Conservation (phyloP, 2,113 vertebrate species). For the Cyphomyrus discorhynchus region DNA sequence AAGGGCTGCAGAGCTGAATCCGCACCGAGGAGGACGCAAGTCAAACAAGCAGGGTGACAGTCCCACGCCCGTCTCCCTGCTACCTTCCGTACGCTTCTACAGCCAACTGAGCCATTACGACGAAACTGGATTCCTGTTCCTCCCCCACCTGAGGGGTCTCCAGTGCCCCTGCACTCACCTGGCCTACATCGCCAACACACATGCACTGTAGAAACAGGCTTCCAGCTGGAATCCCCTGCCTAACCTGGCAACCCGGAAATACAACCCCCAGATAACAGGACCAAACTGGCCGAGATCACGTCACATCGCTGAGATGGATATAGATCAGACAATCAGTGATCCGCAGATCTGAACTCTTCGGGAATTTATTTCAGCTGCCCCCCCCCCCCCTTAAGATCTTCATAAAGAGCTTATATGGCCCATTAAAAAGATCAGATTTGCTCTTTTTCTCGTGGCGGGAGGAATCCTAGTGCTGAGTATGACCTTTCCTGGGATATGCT, state of each 20-base stretch:
- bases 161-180: not conserved
- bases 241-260: not conserved
- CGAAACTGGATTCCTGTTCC: not conserved
- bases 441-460: not conserved
- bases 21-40: not conserved
- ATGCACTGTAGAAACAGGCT: not conserved
- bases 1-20: not conserved
- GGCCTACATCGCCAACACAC: not conserved
- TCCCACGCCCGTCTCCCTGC: not conserved
- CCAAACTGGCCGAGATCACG: not conserved
- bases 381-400: not conserved
- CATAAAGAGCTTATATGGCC: not conserved
- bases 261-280: not conserved
- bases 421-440: conserved; percentile 6
- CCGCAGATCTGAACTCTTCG: not conserved
- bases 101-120: not conserved
- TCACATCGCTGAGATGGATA: not conserved
- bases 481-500: not conserved
- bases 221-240: not conserved
- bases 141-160: no score
- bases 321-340: not conserved
- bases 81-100: not conserved
- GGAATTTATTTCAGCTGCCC: not conserved
- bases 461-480: not conserved
- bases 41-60: not conserved